A percentile compares a stretch with the other conserved stretches of the same genome.
phyloP scores from a whole-genome alignment of 2,888 invertebrate genomes.

The Heliconius erato region DNA sequence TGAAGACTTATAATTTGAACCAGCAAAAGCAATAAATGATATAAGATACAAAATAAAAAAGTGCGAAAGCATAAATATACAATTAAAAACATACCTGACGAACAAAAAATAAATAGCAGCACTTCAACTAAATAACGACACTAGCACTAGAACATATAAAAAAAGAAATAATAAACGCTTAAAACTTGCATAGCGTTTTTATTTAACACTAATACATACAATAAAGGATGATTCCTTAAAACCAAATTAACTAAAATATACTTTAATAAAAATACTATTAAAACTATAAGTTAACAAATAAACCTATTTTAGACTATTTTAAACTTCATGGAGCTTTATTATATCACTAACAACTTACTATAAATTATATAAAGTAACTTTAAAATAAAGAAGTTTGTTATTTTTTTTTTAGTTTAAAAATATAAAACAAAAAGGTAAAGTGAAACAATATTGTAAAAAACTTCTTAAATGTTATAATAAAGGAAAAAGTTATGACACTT shows the following conservation, averaged over 20 bases:
- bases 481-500: too few species aligned
- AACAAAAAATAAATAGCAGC: conserved; percentile 12
- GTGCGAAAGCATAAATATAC: neutral
- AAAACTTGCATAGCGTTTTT: neutral
- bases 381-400: neutral
- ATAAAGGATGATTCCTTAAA: neutral
- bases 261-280: neutral
- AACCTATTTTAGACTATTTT: neutral
- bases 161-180: conserved; percentile 22
- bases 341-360: neutral
- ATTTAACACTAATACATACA: neutral
- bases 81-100: conserved; percentile 22
- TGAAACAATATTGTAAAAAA: neutral
- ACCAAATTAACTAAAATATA: neutral
- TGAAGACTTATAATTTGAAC: conserved; percentile 37
- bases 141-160: conserved; percentile 36
- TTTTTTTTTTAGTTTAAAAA: neutral
- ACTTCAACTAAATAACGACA: conserved; percentile 21
- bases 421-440: neutral
- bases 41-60: conserved; percentile 34
- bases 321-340: neutral
- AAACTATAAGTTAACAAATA: neutral
- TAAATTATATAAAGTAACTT: neutral
- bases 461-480: too few species aligned
- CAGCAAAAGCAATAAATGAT: conserved; percentile 46